Evolutionary conservation across 2,888 invertebrate species (phyloP).

Genomic region (Noctuana brunneofusca): DNA sequence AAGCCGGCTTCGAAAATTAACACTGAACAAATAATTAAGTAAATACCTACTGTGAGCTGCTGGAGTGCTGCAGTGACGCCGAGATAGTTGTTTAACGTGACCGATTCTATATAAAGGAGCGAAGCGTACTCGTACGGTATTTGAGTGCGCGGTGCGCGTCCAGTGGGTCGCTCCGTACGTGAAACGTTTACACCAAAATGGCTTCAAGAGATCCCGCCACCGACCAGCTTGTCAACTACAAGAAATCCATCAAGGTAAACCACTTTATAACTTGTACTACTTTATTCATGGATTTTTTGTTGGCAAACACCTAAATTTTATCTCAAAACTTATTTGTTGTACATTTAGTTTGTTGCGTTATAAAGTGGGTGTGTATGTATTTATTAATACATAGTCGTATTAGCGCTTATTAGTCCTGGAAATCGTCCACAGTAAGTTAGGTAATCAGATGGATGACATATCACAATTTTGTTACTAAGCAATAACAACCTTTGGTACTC

Average conservation of each 20-base stretch:
- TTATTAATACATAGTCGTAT: not conserved
- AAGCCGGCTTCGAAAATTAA: too few species aligned
- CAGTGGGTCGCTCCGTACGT: constrained; percentile 59
- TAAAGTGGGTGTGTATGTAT: not conserved
- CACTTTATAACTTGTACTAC: not conserved
- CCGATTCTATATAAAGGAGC: constrained; percentile 65
- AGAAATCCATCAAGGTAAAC: constrained; percentile 83
- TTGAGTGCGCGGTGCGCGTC: constrained; percentile 59
- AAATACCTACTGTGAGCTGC: not conserved
- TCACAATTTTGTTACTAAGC: not conserved
- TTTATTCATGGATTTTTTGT: constrained; percentile 3
- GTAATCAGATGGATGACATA: constrained; percentile 4
- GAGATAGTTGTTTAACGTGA: constrained; percentile 66
- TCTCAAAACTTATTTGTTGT: not conserved
- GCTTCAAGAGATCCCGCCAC: constrained; percentile 83
- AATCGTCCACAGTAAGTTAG: not conserved
- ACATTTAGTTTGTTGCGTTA: not conserved
- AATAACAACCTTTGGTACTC: constrained; percentile 24
- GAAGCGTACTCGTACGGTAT: constrained; percentile 48
- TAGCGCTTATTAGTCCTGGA: not conserved
- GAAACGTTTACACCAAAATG: constrained; percentile 50
- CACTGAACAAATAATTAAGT: not conserved
- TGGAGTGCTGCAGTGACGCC: constrained; percentile 50
- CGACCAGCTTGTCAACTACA: constrained; percentile 85
- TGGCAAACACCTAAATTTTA: not conserved